These are phyloP conservation scores for Drosophila nigrodunni DNA, from an alignment of 1,140 invertebrate genomes.

Conservation along the genomic window DNA sequence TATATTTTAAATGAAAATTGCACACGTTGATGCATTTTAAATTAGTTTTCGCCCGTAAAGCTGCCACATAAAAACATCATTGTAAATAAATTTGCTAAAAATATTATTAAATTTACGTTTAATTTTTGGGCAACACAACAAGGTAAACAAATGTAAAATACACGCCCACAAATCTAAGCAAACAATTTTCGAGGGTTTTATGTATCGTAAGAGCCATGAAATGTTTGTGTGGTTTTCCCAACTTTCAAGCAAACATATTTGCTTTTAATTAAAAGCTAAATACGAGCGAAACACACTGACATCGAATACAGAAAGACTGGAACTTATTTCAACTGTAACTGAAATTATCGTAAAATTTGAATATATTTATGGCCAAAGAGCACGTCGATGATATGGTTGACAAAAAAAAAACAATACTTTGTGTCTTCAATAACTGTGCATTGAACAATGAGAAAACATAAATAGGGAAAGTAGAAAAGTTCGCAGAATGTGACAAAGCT, in stretches of 20 bases:
- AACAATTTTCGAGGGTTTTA: conserved; percentile 9
- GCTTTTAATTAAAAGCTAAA: conserved; percentile 72
- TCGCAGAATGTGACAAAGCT: not conserved
- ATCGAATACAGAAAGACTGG: conserved; percentile 5
- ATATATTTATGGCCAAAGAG: conserved; percentile 43
- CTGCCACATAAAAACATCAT: conserved; percentile 4
- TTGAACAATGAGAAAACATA: not conserved
- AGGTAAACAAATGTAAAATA: conserved; percentile 22
- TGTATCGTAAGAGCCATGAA: conserved; percentile 13
- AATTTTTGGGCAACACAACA: not conserved
- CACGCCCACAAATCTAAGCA: conserved; percentile 14
- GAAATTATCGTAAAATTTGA: conserved; percentile 33
- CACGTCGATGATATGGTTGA: not conserved
- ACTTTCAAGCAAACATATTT: conserved; percentile 74
- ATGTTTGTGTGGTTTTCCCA: conserved; percentile 42
- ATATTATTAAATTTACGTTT: conserved; percentile 23
- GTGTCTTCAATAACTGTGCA: conserved; percentile 7
- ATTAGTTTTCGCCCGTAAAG: conserved; percentile 28
- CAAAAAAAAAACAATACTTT: not conserved
- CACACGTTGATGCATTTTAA: conserved; percentile 17
- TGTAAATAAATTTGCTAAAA: conserved; percentile 23
- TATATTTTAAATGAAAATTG: not conserved
- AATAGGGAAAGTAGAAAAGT: not conserved
- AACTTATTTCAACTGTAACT: conserved; percentile 28
- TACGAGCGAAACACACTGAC: conserved; percentile 7